A percentile compares a stretch with the other conserved stretches of the same genome.
phyloP scores from a whole-genome alignment of 2,797 vertebrate genomes.

The Thripadectes ignobilis region DNA sequence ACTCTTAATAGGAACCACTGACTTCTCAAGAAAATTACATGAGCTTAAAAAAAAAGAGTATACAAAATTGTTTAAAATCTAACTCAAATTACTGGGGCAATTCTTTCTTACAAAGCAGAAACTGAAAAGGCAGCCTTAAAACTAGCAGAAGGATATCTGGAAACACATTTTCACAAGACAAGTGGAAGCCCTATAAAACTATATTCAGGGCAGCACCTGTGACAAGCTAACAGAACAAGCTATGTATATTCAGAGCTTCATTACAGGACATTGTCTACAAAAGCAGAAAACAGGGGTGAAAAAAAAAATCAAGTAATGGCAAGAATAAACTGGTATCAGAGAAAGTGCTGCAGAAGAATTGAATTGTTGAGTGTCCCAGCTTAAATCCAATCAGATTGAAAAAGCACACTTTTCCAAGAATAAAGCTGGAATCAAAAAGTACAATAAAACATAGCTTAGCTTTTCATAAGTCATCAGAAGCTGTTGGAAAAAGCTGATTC shows the following conservation, averaged over 20 bases:
- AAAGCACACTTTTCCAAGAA: neutral
- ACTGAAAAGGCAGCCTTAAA: neutral
- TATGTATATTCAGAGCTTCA: neutral
- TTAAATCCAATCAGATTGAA: neutral
- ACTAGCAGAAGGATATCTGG: neutral
- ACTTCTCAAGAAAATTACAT: neutral
- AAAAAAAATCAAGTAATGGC: neutral
- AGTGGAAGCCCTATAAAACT: neutral
- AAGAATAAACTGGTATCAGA: neutral
- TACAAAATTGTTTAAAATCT: neutral
- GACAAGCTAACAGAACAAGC: neutral
- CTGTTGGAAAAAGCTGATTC: neutral
- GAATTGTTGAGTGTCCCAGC: neutral
- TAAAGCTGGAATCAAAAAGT: neutral
- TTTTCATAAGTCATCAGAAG: neutral
- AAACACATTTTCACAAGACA: neutral
- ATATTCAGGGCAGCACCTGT: neutral
- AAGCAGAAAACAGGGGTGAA: neutral
- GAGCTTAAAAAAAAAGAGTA: neutral
- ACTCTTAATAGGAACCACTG: neutral
- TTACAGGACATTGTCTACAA: neutral
- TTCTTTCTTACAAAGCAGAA: conserved; percentile 14
- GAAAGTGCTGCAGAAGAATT: neutral
- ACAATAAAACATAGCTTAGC: neutral
- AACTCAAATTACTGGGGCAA: neutral